Evolutionary conservation across 2,888 invertebrate genomes (phyloP), one percentile per base, ranked within the genome.

Genomic region (Brenthis ino): DNA sequence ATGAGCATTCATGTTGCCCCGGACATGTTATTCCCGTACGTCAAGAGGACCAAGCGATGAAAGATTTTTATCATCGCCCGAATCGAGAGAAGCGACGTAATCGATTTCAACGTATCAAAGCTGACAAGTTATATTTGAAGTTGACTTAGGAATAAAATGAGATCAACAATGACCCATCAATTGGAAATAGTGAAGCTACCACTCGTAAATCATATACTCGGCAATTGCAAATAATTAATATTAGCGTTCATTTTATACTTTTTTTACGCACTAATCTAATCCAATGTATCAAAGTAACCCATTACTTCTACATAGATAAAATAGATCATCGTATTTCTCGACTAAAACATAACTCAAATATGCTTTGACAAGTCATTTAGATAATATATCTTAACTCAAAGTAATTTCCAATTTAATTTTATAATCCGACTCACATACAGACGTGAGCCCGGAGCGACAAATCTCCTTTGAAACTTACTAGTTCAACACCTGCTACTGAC

Each of bases 371-470:
- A 67, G 61, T 61, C 50, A 67, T 61, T 64, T 63, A 56, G 56
- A 43, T 50, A 51, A 57, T 67, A 55, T 67, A 47, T 20, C 24
- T 80, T 80, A 74, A 81, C 85, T 88, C 83, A 89, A 89, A 88
- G 87, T 89, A 87, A 87, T 89, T 89, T 89, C 87, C 88, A 89
- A 91, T 91, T 89, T 90, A 86, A 81, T 86, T 86, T 85, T 86
- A 85, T 92, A 92, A 92, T 90, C 91, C 90, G 89, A 87, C 85
- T 89, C 87, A 86, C 78, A 79, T 77, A 74, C 76, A 76, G 73
- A 75, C 77, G 82, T 8, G 57, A 51, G 69, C 70, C 64, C 24
- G 55, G 58, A 57, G 64, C 53, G 57, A 54, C 63, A 65, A 68
- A 64, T 68, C 61, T 28, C 57, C 51, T 63, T 67, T 70, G 48